Base-by-base conservation (phyloP, 2,888 invertebrate genomes). In the Seira sanloemensis region DNA sequence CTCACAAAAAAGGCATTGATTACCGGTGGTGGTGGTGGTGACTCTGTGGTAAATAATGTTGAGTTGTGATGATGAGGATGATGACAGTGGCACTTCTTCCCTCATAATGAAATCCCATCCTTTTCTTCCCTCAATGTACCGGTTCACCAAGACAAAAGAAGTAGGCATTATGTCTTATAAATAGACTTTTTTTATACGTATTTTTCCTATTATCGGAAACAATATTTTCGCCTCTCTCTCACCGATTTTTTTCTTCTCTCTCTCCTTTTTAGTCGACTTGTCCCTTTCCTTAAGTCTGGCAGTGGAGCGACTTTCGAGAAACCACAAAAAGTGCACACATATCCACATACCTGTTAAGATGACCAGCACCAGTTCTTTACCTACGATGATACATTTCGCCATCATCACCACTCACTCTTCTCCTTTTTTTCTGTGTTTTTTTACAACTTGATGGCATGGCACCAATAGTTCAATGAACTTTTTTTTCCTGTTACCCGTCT, bases 381-480 rank as follows among this genome's bases (percentile, higher is more conserved):
- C 62, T 62, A 62, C 62, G 62, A 62, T 62, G 62, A 62, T 62
- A 62, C 62, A 62, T 62, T 27, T 25, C 27, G 37, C 46, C 46
- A 62, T 75, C n/a, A 75, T 68, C 25, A 72, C 19, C 78, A 65
- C 73, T 67, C 67, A 23, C 66, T 83, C 68, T 77, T 21, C 69
- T 54, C 68, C 62, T 66, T 74, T 68, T 75, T 81, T 62, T 71
- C 50, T n/a, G n/a, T n/a, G n/a, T 37, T 68, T 78, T 65, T 54
- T 65, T 65, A 54, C 65, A 79, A 54, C 46, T 71, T 71, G 78
- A 72, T 78, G 78, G 78, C 78, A 83, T 88, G 88, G 88, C 88
- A 88, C 87, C 88, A 88, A 77, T 87, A 88, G 89, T 89, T 89
- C 89, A 88, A 86, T 88, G 89, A 89, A 89, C 88, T 80, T 87